A percentile compares a stretch with the other conserved stretches of the same genome.
phyloP scores from a whole-genome alignment of 2,888 invertebrate species.

The Lypha dubia region DNA sequence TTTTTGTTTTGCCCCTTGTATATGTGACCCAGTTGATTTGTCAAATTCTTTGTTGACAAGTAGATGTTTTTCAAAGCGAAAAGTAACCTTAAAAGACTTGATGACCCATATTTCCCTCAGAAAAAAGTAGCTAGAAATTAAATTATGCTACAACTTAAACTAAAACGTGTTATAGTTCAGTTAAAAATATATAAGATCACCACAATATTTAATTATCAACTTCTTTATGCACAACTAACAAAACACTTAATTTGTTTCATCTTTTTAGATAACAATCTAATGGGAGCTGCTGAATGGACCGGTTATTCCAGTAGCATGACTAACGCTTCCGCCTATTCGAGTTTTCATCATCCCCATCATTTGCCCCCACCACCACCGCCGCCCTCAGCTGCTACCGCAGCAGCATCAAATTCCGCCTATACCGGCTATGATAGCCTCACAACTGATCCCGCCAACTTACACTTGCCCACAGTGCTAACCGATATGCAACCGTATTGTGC shows the following conservation, averaged over 20 bases:
- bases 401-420: conserved; percentile 73
- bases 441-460: conserved; percentile 84
- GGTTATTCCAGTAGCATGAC: conserved; percentile 84
- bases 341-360: conserved; percentile 79
- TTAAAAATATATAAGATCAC: too few relatives aligned
- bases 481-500: conserved; percentile 84
- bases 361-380: conserved; percentile 83
- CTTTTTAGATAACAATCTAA: conserved; percentile 85
- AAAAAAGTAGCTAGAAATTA: too few relatives aligned
- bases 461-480: conserved; percentile 86
- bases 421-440: conserved; percentile 77
- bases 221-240: not conserved
- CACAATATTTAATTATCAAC: too few relatives aligned
- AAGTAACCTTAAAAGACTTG: too few relatives aligned
- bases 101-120: too few relatives aligned
- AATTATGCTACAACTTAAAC: too few relatives aligned
- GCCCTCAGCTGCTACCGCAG: conserved; percentile 79
- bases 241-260: conserved; percentile 11
- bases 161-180: too few relatives aligned
- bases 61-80: too few relatives aligned
- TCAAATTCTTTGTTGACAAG: too few relatives aligned
- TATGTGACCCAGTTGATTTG: too few relatives aligned
- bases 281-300: conserved; percentile 87
- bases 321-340: conserved; percentile 72
- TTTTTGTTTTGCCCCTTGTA: too few relatives aligned